Percentiles rank a stretch among this genome's conserved stretches.
These are phyloP conservation scores for Xestia c-nigrum DNA, from an alignment of 2,888 invertebrate species.

Conservation along the genomic window DNA sequence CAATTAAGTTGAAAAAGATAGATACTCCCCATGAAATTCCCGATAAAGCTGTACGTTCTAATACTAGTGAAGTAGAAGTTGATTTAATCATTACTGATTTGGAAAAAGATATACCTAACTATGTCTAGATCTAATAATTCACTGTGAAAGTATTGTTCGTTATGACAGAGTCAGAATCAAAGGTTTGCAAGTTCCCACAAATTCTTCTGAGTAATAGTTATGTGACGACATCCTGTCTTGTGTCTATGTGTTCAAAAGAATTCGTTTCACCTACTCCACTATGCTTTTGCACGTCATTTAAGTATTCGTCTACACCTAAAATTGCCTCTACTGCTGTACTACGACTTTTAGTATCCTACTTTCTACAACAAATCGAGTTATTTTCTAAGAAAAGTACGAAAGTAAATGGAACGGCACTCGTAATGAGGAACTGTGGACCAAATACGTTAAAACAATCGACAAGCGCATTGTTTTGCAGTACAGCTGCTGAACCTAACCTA, in stretches of 20 bases:
- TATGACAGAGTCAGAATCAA: not conserved
- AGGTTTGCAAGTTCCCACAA: not conserved
- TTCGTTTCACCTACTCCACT: not conserved
- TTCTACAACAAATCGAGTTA: not conserved
- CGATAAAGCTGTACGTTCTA: too few species aligned
- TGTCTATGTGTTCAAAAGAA: not conserved
- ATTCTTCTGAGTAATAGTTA: not conserved
- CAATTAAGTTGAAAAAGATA: not conserved
- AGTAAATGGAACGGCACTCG: constrained; percentile 22
- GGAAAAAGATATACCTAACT: not conserved
- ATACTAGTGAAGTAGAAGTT: not conserved
- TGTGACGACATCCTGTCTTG: not conserved
- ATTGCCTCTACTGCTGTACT: not conserved
- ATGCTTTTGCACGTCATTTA: not conserved
- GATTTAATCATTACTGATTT: not conserved
- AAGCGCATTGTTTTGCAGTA: constrained; percentile 44
- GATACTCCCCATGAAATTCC: not conserved
- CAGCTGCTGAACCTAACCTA: not conserved
- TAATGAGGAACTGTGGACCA: constrained; percentile 51
- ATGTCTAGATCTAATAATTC: not conserved
- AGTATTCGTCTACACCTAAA: not conserved
- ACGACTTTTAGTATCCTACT: not conserved
- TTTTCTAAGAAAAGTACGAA: constrained; percentile 32
- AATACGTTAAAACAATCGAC: constrained; percentile 43
- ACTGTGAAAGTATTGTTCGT: not conserved